Base-by-base conservation (phyloP, 2,113 vertebrate species). In the Myanophis thanlyinensis region DNA sequence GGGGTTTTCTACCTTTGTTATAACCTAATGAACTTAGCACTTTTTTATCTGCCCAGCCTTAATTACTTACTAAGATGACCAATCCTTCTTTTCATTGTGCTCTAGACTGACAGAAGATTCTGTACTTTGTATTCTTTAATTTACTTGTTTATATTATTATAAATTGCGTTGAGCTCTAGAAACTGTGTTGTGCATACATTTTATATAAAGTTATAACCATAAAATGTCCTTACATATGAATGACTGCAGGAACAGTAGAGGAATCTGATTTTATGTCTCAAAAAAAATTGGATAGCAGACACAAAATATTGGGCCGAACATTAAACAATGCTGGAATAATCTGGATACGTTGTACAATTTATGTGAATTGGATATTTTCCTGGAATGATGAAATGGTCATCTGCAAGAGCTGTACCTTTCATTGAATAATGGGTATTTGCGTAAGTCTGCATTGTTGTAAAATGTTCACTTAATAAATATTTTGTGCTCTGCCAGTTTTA, bases 391-490 rank as follows among this genome's bases (percentile, higher is more conserved):
- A 80, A 80, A 80, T 22, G 22, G 12, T 67, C 62, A 35, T 15
- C 62, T 67, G 62, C 62, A 67, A 67, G 30, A 67, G 62, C 4
- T 67, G n/a, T 80, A 44, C 73, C 62, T 44, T 80, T 80, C 73
- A 80, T 80, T 44, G 35, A 80, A 80, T 40, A 80, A 80, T 80
- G 73, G 18, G 47, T 87, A 40, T 22, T 56, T 87, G 44, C 90
- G 89, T 92, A 94, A 89, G 93, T 95, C 92, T 89, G 87, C 23
- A 90, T 47, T 89, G 54, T 89, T 80, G 35, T 80, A 86, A 94
- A 62, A 91, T 86, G 47, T 93, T 93, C 20, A 52, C 56, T 94
- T 93, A 95, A 95, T 95, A 96, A 95, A 95, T 46, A 35, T 94
- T 93, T 91, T 93, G 51, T 93, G 89, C 62, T 13, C 92, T 89